Conservation (phyloP, 2,113 vertebrate species). For the Centropus bengalensis region DNA sequence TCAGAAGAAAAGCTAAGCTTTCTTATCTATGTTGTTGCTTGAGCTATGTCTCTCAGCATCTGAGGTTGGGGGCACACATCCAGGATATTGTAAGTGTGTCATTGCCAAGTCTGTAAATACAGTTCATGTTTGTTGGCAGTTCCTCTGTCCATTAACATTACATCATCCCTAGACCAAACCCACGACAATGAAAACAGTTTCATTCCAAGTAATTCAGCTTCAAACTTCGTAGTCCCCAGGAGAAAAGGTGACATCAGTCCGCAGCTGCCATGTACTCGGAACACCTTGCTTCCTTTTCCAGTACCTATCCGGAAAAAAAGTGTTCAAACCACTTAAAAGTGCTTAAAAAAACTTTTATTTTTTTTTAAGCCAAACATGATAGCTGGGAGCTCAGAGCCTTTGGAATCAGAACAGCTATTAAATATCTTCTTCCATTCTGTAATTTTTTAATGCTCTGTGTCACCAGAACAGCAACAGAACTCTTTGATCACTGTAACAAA, state of each 20-base stretch:
- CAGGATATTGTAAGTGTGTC: conserved; percentile 16
- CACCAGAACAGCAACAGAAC: neutral
- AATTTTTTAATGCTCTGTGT: neutral
- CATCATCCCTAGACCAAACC: conserved; percentile 52
- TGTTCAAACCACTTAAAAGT: neutral
- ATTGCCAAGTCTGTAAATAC: conserved; percentile 53
- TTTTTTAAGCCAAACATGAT: neutral
- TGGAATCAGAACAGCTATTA: neutral
- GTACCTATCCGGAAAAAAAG: neutral
- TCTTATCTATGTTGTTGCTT: conserved; percentile 42
- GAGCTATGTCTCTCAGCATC: neutral
- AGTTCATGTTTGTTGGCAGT: conserved; percentile 60
- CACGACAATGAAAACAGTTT: conserved; percentile 43
- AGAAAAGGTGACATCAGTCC: neutral
- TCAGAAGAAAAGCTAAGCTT: neutral
- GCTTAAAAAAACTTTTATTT: neutral
- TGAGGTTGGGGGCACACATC: conserved; percentile 5
- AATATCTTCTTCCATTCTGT: neutral
- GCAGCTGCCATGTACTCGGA: neutral
- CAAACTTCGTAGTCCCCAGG: conserved; percentile 20
- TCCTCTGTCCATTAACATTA: conserved; percentile 46
- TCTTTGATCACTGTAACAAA: neutral
- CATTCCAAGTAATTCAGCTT: conserved; percentile 10
- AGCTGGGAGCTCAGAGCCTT: neutral
- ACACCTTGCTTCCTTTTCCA: conserved; percentile 3